phyloP scores from a whole-genome alignment of 2,888 invertebrate species.

The Agelastica alni region DNA sequence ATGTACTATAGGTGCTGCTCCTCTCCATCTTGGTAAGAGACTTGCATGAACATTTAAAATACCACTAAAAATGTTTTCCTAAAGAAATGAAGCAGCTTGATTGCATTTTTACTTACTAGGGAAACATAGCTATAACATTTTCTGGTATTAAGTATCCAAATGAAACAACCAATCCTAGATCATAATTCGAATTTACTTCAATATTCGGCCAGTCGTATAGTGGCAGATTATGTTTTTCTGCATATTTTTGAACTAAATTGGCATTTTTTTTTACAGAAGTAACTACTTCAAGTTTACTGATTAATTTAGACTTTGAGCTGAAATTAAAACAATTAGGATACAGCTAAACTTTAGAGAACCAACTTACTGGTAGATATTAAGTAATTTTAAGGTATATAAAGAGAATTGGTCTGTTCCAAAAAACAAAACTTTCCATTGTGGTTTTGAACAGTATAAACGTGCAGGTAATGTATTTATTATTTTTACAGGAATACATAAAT shows the following conservation, averaged over 20 bases:
- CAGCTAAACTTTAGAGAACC: background rate
- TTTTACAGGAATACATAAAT: conserved; percentile 1
- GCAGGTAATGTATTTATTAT: background rate
- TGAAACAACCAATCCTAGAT: conserved; percentile 89
- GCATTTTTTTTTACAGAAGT: conserved; percentile 66
- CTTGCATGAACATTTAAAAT: conserved; percentile 95
- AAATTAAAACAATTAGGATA: conserved; percentile 37
- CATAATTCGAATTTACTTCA: conserved; percentile 62
- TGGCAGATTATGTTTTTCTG: conserved; percentile 63
- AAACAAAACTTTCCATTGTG: conserved; percentile 70
- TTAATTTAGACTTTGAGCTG: conserved; percentile 60
- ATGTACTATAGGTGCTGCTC: conserved; percentile 89
- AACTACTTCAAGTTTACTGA: conserved; percentile 70
- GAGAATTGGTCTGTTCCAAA: conserved; percentile 88
- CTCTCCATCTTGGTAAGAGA: conserved; percentile 88
- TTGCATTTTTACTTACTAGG: conserved; percentile 76
- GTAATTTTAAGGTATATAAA: conserved; percentile 69
- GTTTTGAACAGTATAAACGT: conserved; percentile 24
- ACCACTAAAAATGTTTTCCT: conserved; percentile 76
- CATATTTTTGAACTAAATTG: conserved; percentile 72
- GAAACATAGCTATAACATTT: conserved; percentile 74
- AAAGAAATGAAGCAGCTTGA: conserved; percentile 15
- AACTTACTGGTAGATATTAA: conserved; percentile 70
- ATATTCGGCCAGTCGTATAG: conserved; percentile 56
- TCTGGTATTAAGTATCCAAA: conserved; percentile 90